Base-by-base conservation (phyloP, 2,113 vertebrate genomes). In the Nothoprocta pentlandii region DNA sequence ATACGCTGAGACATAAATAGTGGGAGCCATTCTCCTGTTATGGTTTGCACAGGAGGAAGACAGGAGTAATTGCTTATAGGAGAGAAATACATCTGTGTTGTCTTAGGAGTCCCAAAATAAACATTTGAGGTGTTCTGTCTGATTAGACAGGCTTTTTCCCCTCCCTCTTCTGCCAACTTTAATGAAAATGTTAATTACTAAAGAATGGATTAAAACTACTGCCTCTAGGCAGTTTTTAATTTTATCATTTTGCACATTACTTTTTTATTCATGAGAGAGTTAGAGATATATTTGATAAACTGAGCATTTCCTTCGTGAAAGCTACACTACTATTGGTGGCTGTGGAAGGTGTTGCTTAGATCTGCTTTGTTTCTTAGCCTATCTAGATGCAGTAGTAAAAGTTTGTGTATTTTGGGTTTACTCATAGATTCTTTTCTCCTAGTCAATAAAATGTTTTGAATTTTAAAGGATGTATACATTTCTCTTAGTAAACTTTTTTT, bases 101-200 rank as follows among this genome's bases (percentile, higher is more conserved):
- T 89, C 79, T 32, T 81, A 66, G 66, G 36, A 89, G 85, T 77
- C 15, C 10, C 6, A 71, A 71, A 42, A 56, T 85, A 92, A 83
- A 14, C 34, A 67, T 28, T 49, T 66, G 17, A 70, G 17, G 8
- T 64, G 11, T 85, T 80, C 67, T 63, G 70, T 67, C 71, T 74
- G 26, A 23, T 41, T 74, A 67, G 39, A 34, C 23, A 59, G 22
- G 51, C 12, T 36, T 78, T 36, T 26, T 80, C 30, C 51, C 22
- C 66, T 23, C 21, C 47, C 10, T 36, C 26, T 73, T 95, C 32
- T 74, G 32, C 42, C 58, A 69, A 25, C 47, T 47, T 77, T 97
- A 96, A 61, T 92, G 87, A 66, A 63, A 85, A 96, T 42, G 59
- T 84, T 97, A 95, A 92, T 93, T 97, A 83, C n/a, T 10, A 36